phyloP scores from a whole-genome alignment of 2,113 vertebrate species.

The Tragelaphus imberbis region DNA sequence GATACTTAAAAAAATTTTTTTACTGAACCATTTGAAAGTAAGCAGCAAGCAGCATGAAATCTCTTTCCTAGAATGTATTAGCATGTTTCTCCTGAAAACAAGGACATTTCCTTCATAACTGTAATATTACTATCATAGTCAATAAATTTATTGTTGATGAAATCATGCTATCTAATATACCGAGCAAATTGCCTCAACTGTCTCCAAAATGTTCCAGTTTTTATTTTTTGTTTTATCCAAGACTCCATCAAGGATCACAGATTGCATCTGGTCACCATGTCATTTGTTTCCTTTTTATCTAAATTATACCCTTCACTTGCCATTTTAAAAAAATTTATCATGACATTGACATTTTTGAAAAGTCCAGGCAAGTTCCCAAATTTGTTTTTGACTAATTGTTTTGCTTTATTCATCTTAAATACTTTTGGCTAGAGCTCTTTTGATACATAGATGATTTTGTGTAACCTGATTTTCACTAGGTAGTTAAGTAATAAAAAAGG shows the following conservation, averaged over 20 bases:
- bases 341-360: background rate
- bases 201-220: background rate
- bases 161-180: background rate
- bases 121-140: background rate
- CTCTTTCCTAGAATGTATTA: constrained; percentile 7
- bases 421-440: constrained; percentile 2
- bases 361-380: background rate
- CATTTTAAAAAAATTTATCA: background rate
- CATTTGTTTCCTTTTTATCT: constrained; percentile 6
- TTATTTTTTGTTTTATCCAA: background rate
- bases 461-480: background rate
- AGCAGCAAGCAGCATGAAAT: background rate
- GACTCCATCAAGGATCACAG: background rate
- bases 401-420: background rate
- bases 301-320: background rate
- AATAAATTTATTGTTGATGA: background rate
- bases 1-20: background rate
- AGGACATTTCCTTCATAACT: background rate
- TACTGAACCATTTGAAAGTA: constrained; percentile 25
- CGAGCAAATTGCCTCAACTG: background rate
- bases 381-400: constrained; percentile 2
- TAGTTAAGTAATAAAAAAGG: background rate
- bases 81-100: constrained; percentile 11
- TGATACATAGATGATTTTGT: background rate
- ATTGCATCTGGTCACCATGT: background rate